These are phyloP conservation scores for Ceyx erithaca DNA, from an alignment of 2,797 vertebrate genomes.

Conservation along the genomic window DNA sequence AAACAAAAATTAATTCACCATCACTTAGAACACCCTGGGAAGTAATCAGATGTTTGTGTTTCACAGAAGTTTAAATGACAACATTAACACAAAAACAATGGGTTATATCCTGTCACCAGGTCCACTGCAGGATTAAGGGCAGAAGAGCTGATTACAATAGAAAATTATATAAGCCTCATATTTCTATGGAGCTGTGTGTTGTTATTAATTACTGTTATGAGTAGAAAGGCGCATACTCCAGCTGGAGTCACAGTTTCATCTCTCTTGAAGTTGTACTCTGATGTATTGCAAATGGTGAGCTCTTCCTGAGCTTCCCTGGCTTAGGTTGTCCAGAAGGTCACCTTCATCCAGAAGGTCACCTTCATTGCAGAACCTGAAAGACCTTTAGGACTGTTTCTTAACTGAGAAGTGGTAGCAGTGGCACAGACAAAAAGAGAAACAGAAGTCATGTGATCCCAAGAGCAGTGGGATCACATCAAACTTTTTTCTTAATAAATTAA, in stretches of 20 bases:
- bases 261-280: background rate
- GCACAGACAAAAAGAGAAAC: background rate
- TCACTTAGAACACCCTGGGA: background rate
- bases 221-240: background rate
- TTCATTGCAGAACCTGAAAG: background rate
- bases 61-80: background rate
- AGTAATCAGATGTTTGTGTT: background rate
- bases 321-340: background rate
- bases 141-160: background rate
- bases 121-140: background rate
- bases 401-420: background rate
- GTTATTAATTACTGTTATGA: background rate
- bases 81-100: background rate
- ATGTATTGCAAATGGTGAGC: background rate
- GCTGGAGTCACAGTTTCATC: background rate
- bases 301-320: background rate
- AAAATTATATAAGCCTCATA: background rate
- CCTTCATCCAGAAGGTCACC: background rate
- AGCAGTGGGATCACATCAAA: background rate
- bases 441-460: background rate
- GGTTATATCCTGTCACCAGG: background rate
- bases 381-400: background rate
- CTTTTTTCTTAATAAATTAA: background rate
- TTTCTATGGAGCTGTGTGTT: background rate
- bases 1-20: conserved; percentile 37